Evolutionary conservation across 2,113 vertebrate genomes (phyloP).

Genomic region (Ramphastos sulfuratus): DNA sequence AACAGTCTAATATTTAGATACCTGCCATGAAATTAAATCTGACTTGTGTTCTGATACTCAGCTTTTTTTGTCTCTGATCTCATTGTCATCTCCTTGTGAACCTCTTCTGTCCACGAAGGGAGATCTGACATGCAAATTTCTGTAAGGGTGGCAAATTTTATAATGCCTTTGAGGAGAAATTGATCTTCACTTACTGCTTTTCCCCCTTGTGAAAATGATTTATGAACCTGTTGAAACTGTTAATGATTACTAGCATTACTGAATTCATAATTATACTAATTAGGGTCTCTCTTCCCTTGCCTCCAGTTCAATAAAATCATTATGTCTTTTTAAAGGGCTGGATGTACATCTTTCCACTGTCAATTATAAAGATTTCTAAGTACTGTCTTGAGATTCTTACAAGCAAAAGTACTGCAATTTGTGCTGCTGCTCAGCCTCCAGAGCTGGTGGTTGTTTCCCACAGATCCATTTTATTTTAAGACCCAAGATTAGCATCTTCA

Average conservation of each 20-base stretch:
- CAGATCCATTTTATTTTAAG: not conserved
- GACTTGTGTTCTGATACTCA: not conserved
- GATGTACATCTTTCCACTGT: not conserved
- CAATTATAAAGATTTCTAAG: not conserved
- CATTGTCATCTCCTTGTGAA: not conserved
- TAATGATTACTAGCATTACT: not conserved
- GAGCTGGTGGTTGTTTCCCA: not conserved
- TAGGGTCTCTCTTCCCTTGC: not conserved
- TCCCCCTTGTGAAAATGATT: not conserved
- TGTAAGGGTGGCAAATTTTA: not conserved
- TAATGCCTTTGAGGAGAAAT: not conserved
- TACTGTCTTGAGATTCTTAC: not conserved
- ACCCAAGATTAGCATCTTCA: not conserved
- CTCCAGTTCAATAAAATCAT: not conserved
- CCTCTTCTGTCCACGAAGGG: not conserved
- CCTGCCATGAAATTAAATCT: not conserved
- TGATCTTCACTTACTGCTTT: not conserved
- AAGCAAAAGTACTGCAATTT: not conserved
- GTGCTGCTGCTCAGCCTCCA: not conserved
- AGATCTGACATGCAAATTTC: not conserved
- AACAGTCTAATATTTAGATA: not conserved
- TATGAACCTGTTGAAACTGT: not conserved
- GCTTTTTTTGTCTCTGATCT: not conserved
- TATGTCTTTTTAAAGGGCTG: not conserved
- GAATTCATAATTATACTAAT: constrained; percentile 3